Percentiles rank a stretch among this genome's conserved stretches.
Conservation (phyloP, 2,797 vertebrate genomes). For the Sebastes minor region DNA sequence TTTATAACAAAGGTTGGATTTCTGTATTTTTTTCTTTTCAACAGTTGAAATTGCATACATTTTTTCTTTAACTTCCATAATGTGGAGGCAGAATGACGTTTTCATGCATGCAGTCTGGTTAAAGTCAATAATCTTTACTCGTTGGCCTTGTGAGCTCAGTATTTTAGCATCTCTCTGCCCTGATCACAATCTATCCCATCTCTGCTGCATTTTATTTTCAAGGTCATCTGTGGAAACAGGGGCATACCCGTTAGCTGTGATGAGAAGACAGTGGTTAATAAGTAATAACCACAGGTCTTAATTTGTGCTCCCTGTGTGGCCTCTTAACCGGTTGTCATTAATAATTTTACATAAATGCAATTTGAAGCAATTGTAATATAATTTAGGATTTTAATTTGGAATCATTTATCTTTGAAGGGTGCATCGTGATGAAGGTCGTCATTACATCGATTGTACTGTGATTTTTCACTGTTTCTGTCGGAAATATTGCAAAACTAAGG, state of each 20-base stretch:
- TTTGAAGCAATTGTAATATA: neutral
- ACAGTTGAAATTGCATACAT: neutral
- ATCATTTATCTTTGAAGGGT: neutral
- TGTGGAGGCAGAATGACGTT: neutral
- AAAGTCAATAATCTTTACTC: neutral
- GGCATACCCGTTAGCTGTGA: neutral
- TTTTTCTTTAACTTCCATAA: neutral
- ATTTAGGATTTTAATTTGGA: neutral
- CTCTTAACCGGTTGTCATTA: neutral
- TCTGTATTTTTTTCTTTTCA: neutral
- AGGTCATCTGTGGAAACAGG: neutral
- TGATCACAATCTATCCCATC: neutral
- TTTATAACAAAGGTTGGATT: neutral
- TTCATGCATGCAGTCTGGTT: neutral
- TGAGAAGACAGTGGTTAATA: neutral
- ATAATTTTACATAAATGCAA: neutral
- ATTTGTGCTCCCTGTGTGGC: neutral
- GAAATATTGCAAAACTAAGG: neutral
- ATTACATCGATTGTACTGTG: neutral
- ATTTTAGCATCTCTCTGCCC: neutral
- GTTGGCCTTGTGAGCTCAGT: neutral
- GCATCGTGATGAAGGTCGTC: neutral
- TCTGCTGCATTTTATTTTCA: neutral
- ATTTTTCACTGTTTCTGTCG: neutral
- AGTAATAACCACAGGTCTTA: neutral